These are phyloP conservation scores for Tinamus major DNA, from an alignment of 2,797 vertebrate genomes.

Conservation along the genomic window DNA sequence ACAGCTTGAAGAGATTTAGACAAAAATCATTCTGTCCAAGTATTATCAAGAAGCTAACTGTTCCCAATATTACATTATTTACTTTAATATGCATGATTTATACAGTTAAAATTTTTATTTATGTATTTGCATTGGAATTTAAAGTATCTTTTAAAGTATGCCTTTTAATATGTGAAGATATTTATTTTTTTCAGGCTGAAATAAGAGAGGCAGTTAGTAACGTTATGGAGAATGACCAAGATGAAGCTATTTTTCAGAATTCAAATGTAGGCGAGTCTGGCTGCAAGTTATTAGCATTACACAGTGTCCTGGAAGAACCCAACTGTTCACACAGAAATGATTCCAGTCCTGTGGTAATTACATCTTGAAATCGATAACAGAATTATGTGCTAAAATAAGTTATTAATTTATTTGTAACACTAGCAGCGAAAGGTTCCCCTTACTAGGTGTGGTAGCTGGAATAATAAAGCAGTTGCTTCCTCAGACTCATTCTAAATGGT, in stretches of 20 bases:
- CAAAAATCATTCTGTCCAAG: not conserved
- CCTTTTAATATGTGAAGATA: not conserved
- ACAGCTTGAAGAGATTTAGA: not conserved
- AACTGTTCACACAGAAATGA: conserved; percentile 52
- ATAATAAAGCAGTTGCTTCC: not conserved
- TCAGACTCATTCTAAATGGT: not conserved
- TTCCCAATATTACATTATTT: not conserved
- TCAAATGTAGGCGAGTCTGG: conserved; percentile 3
- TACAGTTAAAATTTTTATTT: not conserved
- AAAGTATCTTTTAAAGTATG: not conserved
- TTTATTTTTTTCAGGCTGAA: conserved; percentile 54
- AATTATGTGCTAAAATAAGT: not conserved
- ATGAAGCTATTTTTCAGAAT: conserved; percentile 41
- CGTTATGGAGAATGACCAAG: not conserved
- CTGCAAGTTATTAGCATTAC: conserved; percentile 44
- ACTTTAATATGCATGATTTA: not conserved
- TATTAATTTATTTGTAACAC: not conserved
- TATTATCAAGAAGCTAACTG: not conserved
- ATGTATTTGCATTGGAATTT: not conserved
- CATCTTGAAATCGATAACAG: not conserved
- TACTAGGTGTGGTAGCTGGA: not conserved
- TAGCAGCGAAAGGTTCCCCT: not conserved
- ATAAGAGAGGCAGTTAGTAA: conserved; percentile 42
- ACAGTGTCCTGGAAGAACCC: conserved; percentile 13
- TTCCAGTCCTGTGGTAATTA: conserved; percentile 62